These are phyloP conservation scores for Gymnocephalus cernua DNA, from an alignment of 2,113 vertebrate species.

Conservation along the genomic window DNA sequence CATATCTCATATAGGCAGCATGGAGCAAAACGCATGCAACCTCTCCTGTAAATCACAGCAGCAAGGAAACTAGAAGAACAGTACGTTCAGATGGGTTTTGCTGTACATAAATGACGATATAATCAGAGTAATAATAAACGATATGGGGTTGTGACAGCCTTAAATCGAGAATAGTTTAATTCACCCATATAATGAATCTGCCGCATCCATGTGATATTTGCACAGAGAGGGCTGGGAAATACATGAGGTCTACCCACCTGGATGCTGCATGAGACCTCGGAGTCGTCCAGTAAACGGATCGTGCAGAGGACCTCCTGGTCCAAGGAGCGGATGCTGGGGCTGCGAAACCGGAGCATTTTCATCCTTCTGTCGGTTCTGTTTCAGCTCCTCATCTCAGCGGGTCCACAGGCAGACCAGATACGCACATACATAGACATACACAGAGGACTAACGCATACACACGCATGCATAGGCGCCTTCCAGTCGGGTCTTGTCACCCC, in stretches of 20 bases:
- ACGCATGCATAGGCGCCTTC: constrained; percentile 30
- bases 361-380: constrained; percentile 82
- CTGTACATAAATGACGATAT: neutral
- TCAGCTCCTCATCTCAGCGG: constrained; percentile 81
- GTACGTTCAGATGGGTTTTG: neutral
- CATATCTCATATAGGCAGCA: neutral
- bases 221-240: neutral
- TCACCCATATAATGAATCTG: neutral
- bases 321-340: constrained; percentile 93
- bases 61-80: constrained; percentile 8
- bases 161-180: neutral
- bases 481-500: constrained; percentile 35
- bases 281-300: constrained; percentile 93
- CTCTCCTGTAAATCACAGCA: constrained; percentile 47
- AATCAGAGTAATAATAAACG: neutral
- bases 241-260: constrained; percentile 83
- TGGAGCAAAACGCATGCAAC: constrained; percentile 20
- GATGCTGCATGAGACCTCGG: constrained; percentile 93
- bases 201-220: constrained; percentile 52
- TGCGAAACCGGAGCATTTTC: constrained; percentile 97
- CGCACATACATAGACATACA: constrained; percentile 1
- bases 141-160: neutral
- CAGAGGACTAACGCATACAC: constrained; percentile 21
- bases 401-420: constrained; percentile 51
- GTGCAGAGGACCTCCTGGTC: constrained; percentile 93